phyloP scores from a whole-genome alignment of 2,888 invertebrate species.

The Drosophila hamatofila region DNA sequence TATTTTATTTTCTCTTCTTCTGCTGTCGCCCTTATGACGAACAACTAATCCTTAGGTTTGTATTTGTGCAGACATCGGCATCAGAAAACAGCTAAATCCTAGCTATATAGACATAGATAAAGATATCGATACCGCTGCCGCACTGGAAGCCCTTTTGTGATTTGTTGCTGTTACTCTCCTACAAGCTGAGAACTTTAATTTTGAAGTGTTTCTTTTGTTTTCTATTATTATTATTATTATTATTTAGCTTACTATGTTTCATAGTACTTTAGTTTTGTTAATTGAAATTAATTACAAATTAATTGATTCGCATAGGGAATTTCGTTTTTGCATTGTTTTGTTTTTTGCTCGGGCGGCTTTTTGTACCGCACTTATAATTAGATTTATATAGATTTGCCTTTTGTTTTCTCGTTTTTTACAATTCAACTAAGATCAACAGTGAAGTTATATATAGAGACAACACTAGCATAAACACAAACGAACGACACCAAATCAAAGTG shows the following conservation, averaged over 20 bases:
- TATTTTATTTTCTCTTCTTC: slow-evolving; percentile 36
- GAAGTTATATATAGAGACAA: slow-evolving; percentile 58
- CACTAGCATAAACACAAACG: slow-evolving; percentile 73
- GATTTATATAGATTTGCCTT: slow-evolving; percentile 38
- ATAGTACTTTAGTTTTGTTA: slow-evolving; percentile 59
- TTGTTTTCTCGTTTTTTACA: slow-evolving; percentile 49
- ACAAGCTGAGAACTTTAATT: slow-evolving; percentile 33
- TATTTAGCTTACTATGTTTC: slow-evolving; percentile 41
- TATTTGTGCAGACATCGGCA: slow-evolving; percentile 48
- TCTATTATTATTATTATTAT: slow-evolving; percentile 35
- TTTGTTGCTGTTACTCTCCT: slow-evolving; percentile 71
- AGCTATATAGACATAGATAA: background rate
- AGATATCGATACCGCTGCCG: slow-evolving; percentile 25
- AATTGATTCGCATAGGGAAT: slow-evolving; percentile 85
- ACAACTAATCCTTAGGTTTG: slow-evolving; percentile 58
- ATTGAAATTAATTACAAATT: slow-evolving; percentile 85
- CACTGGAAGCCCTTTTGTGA: slow-evolving; percentile 85
- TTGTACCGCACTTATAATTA: slow-evolving; percentile 34
- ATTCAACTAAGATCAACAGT: slow-evolving; percentile 73
- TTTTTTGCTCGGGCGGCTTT: slow-evolving; percentile 48
- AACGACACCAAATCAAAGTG: slow-evolving; percentile 54
- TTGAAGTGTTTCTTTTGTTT: slow-evolving; percentile 38
- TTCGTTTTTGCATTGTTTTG: slow-evolving; percentile 53
- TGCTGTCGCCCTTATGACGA: slow-evolving; percentile 13
- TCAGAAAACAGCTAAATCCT: slow-evolving; percentile 15